phyloP scores from a whole-genome alignment of 2,888 invertebrate species.

The Stegophylla sp. region DNA sequence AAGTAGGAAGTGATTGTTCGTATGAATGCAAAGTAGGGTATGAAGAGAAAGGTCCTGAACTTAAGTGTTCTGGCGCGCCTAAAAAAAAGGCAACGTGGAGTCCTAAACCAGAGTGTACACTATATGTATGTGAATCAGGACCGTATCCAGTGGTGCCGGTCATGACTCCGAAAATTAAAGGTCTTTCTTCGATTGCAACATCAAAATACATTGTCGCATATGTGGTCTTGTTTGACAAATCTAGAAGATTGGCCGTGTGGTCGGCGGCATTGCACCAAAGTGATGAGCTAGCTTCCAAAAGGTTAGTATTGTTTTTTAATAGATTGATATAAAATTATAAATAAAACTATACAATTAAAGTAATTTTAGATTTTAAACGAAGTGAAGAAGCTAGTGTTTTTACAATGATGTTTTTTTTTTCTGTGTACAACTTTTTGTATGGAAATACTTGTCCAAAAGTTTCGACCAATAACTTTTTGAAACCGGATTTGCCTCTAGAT shows the following conservation, averaged over 20 bases:
- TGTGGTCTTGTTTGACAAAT: slow-evolving; percentile 57
- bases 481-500: too few relatives aligned
- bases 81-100: slow-evolving; percentile 34
- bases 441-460: too few relatives aligned
- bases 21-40: slow-evolving; percentile 58
- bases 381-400: too few relatives aligned
- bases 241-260: slow-evolving; percentile 57
- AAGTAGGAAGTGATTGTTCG: slow-evolving; percentile 36
- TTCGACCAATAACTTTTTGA: too few relatives aligned
- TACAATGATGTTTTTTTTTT: too few relatives aligned
- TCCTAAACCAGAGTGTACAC: slow-evolving; percentile 29
- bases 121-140: slow-evolving; percentile 26
- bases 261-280: slow-evolving; percentile 59
- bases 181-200: slow-evolving; percentile 24
- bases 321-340: too few relatives aligned
- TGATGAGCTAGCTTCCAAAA: slow-evolving; percentile 15
- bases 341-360: too few relatives aligned
- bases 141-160: slow-evolving; percentile 42
- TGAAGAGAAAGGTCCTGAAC: slow-evolving; percentile 38
- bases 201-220: slow-evolving; percentile 53
- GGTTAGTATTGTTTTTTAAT: background rate
- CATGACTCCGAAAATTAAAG: slow-evolving; percentile 39
- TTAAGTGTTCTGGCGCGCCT: slow-evolving; percentile 25
- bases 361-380: too few relatives aligned
- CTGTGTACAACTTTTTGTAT: too few relatives aligned